These are phyloP conservation scores for Drosophila mimetica DNA, from an alignment of 2,888 invertebrate genomes.

Conservation along the genomic window DNA sequence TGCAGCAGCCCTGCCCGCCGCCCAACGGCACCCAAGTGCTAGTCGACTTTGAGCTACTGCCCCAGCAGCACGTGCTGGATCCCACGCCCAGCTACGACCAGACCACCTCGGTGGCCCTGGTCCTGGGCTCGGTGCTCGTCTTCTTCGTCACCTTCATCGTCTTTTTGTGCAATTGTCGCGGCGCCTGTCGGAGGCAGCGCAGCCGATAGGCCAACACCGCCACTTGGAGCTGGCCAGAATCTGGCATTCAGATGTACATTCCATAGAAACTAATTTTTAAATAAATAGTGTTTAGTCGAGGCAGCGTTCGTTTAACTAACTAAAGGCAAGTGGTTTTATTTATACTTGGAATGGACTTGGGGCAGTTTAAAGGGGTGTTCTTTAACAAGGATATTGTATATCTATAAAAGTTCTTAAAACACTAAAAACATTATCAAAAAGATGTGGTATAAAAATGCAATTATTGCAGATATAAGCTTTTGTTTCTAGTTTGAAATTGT, in stretches of 20 bases:
- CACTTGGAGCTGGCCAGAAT: slow-evolving; percentile 10
- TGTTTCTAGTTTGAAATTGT: background rate
- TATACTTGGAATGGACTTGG: slow-evolving; percentile 27
- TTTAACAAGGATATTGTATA: background rate
- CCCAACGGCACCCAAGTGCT: slow-evolving; percentile 91
- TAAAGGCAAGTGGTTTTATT: slow-evolving; percentile 51
- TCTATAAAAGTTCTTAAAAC: slow-evolving; percentile 7
- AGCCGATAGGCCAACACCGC: slow-evolving; percentile 51
- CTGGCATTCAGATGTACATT: slow-evolving; percentile 56
- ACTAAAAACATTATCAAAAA: slow-evolving; percentile 27
- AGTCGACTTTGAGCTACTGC: slow-evolving; percentile 85
- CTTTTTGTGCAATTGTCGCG: slow-evolving; percentile 86
- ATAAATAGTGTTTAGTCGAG: slow-evolving; percentile 70
- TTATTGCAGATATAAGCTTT: background rate
- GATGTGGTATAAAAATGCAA: background rate
- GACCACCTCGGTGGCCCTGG: slow-evolving; percentile 87
- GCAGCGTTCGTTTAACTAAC: slow-evolving; percentile 70
- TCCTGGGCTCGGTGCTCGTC: slow-evolving; percentile 87
- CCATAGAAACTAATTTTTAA: slow-evolving; percentile 69
- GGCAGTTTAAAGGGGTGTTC: slow-evolving; percentile 31
- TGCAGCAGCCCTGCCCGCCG: slow-evolving; percentile 92
- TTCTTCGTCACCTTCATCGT: slow-evolving; percentile 87
- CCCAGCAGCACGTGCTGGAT: slow-evolving; percentile 86
- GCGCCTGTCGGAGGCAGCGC: slow-evolving; percentile 75
- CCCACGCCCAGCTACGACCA: slow-evolving; percentile 85